Base-by-base conservation (phyloP, 2,113 vertebrate species). In the Camelus bactrianus region DNA sequence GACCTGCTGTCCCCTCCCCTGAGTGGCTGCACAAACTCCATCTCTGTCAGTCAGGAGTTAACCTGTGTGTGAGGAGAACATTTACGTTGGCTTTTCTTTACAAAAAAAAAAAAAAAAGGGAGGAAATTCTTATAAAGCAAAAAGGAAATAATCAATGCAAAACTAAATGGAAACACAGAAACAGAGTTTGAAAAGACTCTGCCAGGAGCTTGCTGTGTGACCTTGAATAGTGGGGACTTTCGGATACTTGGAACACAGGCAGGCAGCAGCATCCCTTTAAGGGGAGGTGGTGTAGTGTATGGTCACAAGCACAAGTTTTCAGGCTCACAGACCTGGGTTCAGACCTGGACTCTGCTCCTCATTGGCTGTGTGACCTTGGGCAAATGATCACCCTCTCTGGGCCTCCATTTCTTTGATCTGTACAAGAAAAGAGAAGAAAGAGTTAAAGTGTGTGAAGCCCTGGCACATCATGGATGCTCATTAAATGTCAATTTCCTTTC, bases 401-500 rank as follows among this genome's bases (percentile, higher is more conserved):
- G 42, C 81, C 79, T 77, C 69, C 32, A 32, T 56, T 80, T 81
- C 62, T 89, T 91, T 28, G 17, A 38, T 52, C 16, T 62, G 32
- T 82, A 22, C 11, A 35, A 79, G 50, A 76, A 77, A 80, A 95
- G 83, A 81, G 65, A 81, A 93, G 91, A 92, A 64, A 96, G 95
- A 75, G 95, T 97, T 97, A 95, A 96, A 70, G 48, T 56, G 54
- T 87, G 89, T 65, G 86, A 94, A 92, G 64, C 32, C 69, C 89
- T 98, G 96, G 97, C 96, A 94, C 83, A 38, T 94, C 8, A 1
- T 46, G 86, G 93, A 87, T 89, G 64, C 95, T 94, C 95, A 83
- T 97, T 94, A 97, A 97, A 96, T 83, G 93, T 96, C 96, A 83
- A 93, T 98, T 98, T 97, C 97, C 96, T 97, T 96, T 97, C 86